phyloP scores from a whole-genome alignment of 2,797 vertebrate species.

The Masticophis lateralis region DNA sequence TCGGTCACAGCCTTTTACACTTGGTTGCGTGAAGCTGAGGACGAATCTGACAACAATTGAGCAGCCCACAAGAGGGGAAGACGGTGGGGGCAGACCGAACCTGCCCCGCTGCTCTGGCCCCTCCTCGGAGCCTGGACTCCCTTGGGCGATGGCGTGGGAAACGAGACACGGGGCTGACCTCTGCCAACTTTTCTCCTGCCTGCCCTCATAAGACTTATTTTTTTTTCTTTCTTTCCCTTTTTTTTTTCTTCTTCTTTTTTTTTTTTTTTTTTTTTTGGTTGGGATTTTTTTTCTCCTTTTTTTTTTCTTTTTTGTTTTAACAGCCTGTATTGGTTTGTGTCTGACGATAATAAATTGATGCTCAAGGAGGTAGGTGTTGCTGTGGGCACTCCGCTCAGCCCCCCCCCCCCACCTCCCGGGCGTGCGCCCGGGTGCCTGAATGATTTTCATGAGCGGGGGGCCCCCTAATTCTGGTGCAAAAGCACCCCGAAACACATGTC shows the following conservation, averaged over 20 bases:
- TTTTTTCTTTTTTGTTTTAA: conserved; percentile 63
- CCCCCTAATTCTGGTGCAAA: conserved; percentile 32
- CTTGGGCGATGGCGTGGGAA: conserved; percentile 47
- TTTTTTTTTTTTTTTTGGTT: conserved; percentile 70
- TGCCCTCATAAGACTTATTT: conserved; percentile 29
- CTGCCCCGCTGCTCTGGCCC: conserved; percentile 25
- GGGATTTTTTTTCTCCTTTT: conserved; percentile 54
- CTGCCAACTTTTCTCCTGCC: background rate
- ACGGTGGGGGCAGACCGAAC: conserved; percentile 23
- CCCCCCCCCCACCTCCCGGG: conserved; percentile 24
- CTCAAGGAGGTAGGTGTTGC: conserved; percentile 63
- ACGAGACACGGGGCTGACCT: conserved; percentile 34
- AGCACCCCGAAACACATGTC: conserved; percentile 35
- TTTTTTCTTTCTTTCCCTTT: conserved; percentile 6
- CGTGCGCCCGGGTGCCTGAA: conserved; percentile 5
- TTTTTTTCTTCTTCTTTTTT: conserved; percentile 34
- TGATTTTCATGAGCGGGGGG: conserved; percentile 42
- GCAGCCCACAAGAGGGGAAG: conserved; percentile 57
- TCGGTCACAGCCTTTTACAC: conserved; percentile 96
- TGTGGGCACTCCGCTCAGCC: conserved; percentile 50
- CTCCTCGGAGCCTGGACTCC: conserved; percentile 46
- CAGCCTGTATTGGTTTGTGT: conserved; percentile 65
- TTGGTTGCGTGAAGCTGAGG: conserved; percentile 93
- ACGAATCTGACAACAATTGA: conserved; percentile 96
- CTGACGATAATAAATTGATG: conserved; percentile 63